Base-by-base conservation (phyloP, 2,797 vertebrate species). In the Malacoctenus gilli region DNA sequence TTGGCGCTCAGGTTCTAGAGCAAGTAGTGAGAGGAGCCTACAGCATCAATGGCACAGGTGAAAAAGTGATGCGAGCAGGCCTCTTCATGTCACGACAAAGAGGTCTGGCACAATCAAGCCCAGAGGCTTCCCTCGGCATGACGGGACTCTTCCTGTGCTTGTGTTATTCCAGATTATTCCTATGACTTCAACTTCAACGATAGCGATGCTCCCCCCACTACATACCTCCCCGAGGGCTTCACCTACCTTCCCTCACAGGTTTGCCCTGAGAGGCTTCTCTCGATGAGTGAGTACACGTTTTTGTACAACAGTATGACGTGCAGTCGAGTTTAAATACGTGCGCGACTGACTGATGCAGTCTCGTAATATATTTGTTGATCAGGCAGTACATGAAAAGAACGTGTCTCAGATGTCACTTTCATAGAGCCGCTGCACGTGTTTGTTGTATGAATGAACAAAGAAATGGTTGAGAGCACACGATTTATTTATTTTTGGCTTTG, bases 1-100 rank as follows among this genome's bases (percentile, higher is more conserved):
- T 98, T 1, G 95, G 96, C 2, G 95, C 93, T 28, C 96, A 98
- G 89, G 94, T 98, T 56, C 91, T 97, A 0, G 96, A 97, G 89
- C 97, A 98, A 89, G 92, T 98, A 83, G 94, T 98, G 59, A 92
- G 96, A 54, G 91, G 94, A 21, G 92, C 95, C 30, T 96, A 97
- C 54, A 97, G 80, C 22, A 35, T 87, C 12, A 99, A 98, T 15
- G 92, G 94, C 85, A 97, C 96, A 90, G 96, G 96, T 98, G 90
- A 71, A 15, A 40, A 15, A 14, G 13, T 5, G 1, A 3, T 3
- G 21, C 15, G 13, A 36, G 14, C 13, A 36, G 9, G 2, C 25
- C 25, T 28, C 9, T 9, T 6, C 25, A 28, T 9, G 4, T 28
- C 5, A 3, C 9, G 9, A 6, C 9, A 28, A 1, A 2, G 2